These are phyloP conservation scores for Heliconius congener DNA, from an alignment of 1,140 invertebrate species.

Conservation along the genomic window DNA sequence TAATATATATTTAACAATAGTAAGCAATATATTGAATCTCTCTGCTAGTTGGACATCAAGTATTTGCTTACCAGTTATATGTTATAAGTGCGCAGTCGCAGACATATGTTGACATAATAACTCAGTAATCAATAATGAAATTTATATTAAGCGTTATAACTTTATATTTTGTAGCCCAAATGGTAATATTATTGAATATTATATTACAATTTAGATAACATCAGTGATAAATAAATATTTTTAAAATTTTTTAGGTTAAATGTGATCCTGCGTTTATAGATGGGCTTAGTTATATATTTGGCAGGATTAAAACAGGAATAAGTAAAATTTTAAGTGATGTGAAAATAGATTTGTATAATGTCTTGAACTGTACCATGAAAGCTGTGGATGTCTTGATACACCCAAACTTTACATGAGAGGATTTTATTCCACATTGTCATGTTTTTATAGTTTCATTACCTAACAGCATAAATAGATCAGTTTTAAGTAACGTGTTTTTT, in stretches of 20 bases:
- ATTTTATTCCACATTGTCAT: not conserved
- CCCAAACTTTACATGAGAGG: not conserved
- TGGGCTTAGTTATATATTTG: conserved; percentile 37
- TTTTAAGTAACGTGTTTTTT: not conserved
- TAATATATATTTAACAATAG: not conserved
- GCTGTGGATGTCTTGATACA: conserved; percentile 44
- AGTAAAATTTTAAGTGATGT: conserved; percentile 45
- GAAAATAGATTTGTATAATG: conserved; percentile 40
- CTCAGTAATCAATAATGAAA: conserved; percentile 19
- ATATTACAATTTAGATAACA: not conserved
- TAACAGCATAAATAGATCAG: not conserved
- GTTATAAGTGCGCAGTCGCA: conserved; percentile 16
- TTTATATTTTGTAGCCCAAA: conserved; percentile 11
- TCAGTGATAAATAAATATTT: not conserved
- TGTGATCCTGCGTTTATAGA: conserved; percentile 29
- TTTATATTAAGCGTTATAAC: conserved; percentile 23
- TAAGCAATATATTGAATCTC: not conserved
- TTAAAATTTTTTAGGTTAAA: conserved; percentile 38
- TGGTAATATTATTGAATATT: conserved; percentile 14
- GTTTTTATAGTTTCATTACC: not conserved
- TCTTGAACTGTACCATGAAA: conserved; percentile 43
- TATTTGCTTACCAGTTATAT: conserved; percentile 23
- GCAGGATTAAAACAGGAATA: conserved; percentile 40
- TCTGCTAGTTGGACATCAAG: not conserved
- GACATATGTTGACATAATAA: conserved; percentile 1